These are phyloP conservation scores for Vulpes lagopus DNA, from an alignment of 2,113 vertebrate genomes.

Conservation along the genomic window DNA sequence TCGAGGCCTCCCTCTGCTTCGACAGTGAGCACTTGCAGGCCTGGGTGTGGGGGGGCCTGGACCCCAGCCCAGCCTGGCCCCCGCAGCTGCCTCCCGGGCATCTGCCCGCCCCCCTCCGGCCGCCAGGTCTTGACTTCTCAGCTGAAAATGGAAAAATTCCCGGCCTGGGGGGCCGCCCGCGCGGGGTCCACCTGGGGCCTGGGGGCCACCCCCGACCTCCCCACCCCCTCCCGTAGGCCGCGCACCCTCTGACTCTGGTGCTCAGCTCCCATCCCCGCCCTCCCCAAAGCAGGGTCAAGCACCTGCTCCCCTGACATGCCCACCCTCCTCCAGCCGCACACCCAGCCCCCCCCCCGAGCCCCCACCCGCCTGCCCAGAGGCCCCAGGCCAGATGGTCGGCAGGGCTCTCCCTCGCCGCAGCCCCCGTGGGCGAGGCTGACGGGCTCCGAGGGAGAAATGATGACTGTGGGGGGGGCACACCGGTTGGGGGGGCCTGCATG, in stretches of 20 bases:
- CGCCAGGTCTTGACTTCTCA: neutral
- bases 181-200: neutral
- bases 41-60: neutral
- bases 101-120: neutral
- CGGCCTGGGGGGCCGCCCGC: accelerated
- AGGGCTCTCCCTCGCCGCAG: neutral
- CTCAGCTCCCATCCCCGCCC: neutral
- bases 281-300: neutral
- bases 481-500: accelerated
- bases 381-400: too few species aligned
- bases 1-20: neutral
- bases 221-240: accelerated
- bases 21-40: constrained; percentile 51
- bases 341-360: accelerated
- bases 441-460: neutral
- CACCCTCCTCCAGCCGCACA: neutral
- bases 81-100: neutral
- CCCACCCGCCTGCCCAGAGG: neutral
- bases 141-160: neutral
- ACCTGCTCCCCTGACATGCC: neutral
- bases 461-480: neutral
- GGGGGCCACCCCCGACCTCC: accelerated
- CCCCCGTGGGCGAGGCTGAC: neutral
- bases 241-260: neutral
- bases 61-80: neutral